Evolutionary conservation across 2,113 vertebrate species (phyloP), one percentile per base, ranked within the genome.

Genomic region (Amblyornis subalaris): DNA sequence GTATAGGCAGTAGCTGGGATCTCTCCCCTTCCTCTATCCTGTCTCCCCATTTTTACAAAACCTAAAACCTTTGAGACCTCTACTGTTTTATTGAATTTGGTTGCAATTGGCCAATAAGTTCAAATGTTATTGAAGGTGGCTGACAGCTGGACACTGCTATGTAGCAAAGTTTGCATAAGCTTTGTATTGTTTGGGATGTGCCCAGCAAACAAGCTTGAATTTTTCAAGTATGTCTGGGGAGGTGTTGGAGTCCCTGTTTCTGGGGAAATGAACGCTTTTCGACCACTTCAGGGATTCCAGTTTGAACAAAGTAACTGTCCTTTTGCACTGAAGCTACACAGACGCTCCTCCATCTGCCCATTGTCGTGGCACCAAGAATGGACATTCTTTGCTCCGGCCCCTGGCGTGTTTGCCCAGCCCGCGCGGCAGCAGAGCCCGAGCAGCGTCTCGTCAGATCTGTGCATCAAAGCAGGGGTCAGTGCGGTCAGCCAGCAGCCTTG

Each of bases 401-500:
- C 70, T 18, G 10, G 28, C 28, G 0, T 53, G 50, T 81, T 89
- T 48, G 54, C 79, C 55, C 51, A 11, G 55, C 22, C 57, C 19
- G 22, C 3, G 82, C 85, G 66, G 88, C 69, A 76, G 93, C 73
- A 16, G 66, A 88, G 80, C 14, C 1, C 7, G 60, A 33, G 92
- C 85, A 54, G 40, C 0, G 89, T n/a, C 72, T 61, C 24, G 19
- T 61, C 82, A 88, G 95, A 90, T 74, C 7, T 1, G 74, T 36
- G 92, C 35, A 96, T 93, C 87, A 87, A 95, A 96, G 94, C 88
- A 38, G 94, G 88, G 96, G 95, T 97, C 96, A 97, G 23, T 74
- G 77, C n/a, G 82, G 86, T 90, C 94, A 89, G 81, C 61, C 3
- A 75, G 93, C 91, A 79, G 88, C 78, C 76, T 20, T 96, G 90